Percentiles rank a stretch among this genome's conserved stretches.
phyloP scores from a whole-genome alignment of 92 coral and sea anemone species.

The Blastomussa wellsi region DNA sequence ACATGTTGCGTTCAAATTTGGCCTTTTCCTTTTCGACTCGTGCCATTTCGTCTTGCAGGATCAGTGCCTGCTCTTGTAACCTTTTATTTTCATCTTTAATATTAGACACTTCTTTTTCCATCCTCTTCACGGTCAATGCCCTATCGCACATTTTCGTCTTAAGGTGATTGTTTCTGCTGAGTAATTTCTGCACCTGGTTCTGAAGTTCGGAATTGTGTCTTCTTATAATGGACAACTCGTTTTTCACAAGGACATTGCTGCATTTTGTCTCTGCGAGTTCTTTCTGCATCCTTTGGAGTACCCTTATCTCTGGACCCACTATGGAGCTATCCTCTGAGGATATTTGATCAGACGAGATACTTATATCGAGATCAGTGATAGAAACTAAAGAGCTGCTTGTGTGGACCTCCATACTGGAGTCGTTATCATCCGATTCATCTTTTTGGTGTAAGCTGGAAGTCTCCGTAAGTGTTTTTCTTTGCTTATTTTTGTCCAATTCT shows the following conservation, averaged over 20 bases:
- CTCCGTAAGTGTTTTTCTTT: background rate
- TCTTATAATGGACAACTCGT: constrained; percentile 73
- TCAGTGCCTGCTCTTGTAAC: constrained; percentile 58
- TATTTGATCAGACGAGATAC: constrained; percentile 73
- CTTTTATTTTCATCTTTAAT: constrained; percentile 70
- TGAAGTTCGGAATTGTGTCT: constrained; percentile 79
- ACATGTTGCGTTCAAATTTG: constrained; percentile 75
- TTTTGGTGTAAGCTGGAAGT: background rate
- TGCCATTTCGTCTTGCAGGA: constrained; percentile 70
- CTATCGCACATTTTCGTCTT: constrained; percentile 83
- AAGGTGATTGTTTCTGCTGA: constrained; percentile 74
- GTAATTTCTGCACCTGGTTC: constrained; percentile 74
- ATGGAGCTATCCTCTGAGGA: constrained; percentile 71
- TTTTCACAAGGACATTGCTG: constrained; percentile 72
- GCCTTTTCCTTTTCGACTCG: constrained; percentile 74
- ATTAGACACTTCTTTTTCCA: constrained; percentile 71
- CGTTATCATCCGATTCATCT: constrained; percentile 21
- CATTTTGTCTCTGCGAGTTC: constrained; percentile 87
- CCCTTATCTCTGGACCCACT: constrained; percentile 47
- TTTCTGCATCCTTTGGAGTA: constrained; percentile 72
- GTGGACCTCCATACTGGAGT: constrained; percentile 55
- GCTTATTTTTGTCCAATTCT: constrained; percentile 1
- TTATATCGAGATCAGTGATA: constrained; percentile 66
- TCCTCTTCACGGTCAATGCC: constrained; percentile 60
- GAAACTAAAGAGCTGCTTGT: constrained; percentile 73